Evolutionary conservation across 2,113 vertebrate genomes (phyloP).

Genomic region (Nesoenas mayeri): DNA sequence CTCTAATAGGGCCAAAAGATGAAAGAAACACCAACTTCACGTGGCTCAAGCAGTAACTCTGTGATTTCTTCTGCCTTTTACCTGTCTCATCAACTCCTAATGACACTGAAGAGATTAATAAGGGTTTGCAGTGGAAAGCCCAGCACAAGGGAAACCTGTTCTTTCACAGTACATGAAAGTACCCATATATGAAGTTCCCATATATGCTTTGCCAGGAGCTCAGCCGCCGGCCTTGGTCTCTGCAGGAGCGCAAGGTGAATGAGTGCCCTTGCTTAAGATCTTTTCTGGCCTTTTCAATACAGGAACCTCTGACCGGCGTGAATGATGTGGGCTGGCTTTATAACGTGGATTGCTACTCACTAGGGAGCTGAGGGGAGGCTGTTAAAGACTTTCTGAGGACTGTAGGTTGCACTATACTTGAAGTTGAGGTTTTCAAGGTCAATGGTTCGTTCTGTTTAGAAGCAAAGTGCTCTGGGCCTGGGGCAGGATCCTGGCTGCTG

Average conservation of each 20-base stretch:
- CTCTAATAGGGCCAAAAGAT: background rate
- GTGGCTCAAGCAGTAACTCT: background rate
- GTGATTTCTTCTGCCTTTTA: constrained; percentile 22
- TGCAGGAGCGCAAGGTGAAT: constrained; percentile 21
- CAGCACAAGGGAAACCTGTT: background rate
- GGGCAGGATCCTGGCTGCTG: background rate
- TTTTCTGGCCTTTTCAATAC: constrained; percentile 32
- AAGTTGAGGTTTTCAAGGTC: constrained; percentile 47
- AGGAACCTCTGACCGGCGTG: constrained; percentile 10
- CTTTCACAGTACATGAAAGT: background rate
- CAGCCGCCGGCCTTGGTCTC: background rate
- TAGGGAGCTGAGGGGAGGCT: constrained; percentile 37
- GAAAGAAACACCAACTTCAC: constrained; percentile 8
- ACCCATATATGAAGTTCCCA: constrained; percentile 8
- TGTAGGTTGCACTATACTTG: constrained; percentile 36
- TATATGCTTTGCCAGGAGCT: background rate
- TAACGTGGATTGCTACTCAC: background rate
- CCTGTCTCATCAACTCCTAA: background rate
- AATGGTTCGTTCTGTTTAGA: constrained; percentile 29
- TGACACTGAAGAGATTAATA: background rate
- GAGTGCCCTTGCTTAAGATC: constrained; percentile 39
- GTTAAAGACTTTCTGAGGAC: constrained; percentile 51
- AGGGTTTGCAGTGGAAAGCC: background rate
- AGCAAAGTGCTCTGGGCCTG: background rate
- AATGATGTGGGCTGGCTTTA: constrained; percentile 35